Conservation (phyloP, 2,888 invertebrate species). For the Galeopsomyia nigrocyanea region DNA sequence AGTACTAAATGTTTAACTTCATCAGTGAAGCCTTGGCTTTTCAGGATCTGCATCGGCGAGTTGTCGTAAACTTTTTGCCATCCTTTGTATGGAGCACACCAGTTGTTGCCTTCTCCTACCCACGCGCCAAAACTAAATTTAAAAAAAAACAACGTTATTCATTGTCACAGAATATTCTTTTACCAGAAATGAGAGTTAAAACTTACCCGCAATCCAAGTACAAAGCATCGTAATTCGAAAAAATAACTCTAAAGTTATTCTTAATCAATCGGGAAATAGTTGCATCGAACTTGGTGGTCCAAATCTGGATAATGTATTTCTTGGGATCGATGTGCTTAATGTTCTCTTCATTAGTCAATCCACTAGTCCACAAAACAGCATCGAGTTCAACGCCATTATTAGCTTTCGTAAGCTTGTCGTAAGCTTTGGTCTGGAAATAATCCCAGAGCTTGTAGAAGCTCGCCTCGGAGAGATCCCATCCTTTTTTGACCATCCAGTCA, state of each 20-base stretch:
- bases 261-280: slow-evolving; percentile 78
- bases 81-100: slow-evolving; percentile 92
- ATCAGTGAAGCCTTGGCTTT: slow-evolving; percentile 65
- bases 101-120: slow-evolving; percentile 86
- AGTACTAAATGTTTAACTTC: slow-evolving; percentile 71
- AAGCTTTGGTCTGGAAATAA: slow-evolving; percentile 79
- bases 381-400: slow-evolving; percentile 73
- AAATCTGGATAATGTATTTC: slow-evolving; percentile 87
- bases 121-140: slow-evolving; percentile 77
- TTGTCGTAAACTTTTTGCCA: slow-evolving; percentile 91
- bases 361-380: slow-evolving; percentile 86
- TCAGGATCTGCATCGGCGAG: slow-evolving; percentile 74
- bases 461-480: slow-evolving; percentile 74
- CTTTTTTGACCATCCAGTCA: slow-evolving; percentile 77
- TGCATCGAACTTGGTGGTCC: slow-evolving; percentile 79
- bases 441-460: slow-evolving; percentile 63
- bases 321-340: slow-evolving; percentile 79
- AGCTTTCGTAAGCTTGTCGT: slow-evolving; percentile 72
- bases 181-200: not conserved
- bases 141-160: not conserved
- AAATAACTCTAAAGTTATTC: slow-evolving; percentile 82
- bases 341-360: slow-evolving; percentile 77
- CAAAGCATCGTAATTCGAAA: slow-evolving; percentile 89
- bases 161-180: not conserved
- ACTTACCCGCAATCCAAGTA: slow-evolving; percentile 85